Evolutionary conservation across 2,888 invertebrate genomes (phyloP).

Genomic region (Sminthurides aquaticus): DNA sequence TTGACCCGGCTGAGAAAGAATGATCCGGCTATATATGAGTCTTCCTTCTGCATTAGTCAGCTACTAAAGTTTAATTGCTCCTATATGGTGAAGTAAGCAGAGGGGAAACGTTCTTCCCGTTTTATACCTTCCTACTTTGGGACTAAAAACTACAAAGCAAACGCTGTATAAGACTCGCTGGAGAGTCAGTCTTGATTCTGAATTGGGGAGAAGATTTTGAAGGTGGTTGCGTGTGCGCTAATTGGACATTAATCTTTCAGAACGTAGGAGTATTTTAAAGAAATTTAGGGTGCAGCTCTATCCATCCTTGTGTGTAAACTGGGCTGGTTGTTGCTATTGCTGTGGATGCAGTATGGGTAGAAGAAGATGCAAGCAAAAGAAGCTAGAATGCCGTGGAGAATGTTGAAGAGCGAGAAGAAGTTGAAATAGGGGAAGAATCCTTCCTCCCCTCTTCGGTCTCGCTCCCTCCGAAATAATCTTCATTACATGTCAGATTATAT

Average conservation of each 20-base stretch:
- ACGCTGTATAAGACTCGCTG: no score
- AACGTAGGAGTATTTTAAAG: neutral
- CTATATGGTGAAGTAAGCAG: neutral
- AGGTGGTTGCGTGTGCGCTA: neutral
- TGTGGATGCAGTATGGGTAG: no score
- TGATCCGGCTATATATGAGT: neutral
- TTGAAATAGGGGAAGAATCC: neutral
- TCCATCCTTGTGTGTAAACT: neutral
- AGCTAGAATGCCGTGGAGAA: neutral
- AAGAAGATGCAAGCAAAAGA: conserved; percentile 3
- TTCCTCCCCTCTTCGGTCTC: conserved; percentile 20
- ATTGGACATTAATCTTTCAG: neutral
- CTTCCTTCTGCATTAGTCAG: no score
- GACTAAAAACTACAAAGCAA: no score
- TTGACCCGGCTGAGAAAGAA: neutral
- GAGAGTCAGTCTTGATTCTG: no score
- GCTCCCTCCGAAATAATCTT: conserved; percentile 40
- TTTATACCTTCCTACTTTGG: no score
- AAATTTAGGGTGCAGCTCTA: neutral
- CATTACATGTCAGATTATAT: conserved; percentile 44
- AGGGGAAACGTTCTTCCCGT: neutral
- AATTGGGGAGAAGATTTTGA: neutral
- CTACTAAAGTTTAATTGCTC: neutral
- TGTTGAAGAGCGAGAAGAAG: neutral
- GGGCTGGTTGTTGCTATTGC: no score